phyloP scores from a whole-genome alignment of 2,888 invertebrate genomes.

The Drosophila neonasuta region DNA sequence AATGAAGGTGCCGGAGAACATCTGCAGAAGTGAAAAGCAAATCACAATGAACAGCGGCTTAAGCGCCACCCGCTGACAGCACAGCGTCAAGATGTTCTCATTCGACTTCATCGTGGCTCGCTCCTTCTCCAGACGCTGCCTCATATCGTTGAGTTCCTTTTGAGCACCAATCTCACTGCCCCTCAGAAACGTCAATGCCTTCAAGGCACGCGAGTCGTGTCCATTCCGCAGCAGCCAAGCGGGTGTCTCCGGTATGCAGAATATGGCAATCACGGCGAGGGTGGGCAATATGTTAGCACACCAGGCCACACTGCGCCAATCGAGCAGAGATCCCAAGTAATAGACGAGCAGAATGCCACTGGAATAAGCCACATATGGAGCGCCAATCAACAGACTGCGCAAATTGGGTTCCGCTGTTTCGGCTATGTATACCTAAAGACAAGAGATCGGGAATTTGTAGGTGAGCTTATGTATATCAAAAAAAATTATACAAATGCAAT shows the following conservation, averaged over 20 bases:
- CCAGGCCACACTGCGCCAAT: conserved; percentile 88
- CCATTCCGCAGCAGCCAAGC: conserved; percentile 88
- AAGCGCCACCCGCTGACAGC: conserved; percentile 85
- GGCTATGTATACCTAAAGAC: conserved; percentile 87
- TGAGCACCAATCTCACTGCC: conserved; percentile 85
- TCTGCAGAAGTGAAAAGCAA: conserved; percentile 88
- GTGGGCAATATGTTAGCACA: conserved; percentile 85
- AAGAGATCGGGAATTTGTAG: neutral
- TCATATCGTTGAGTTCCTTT: conserved; percentile 85
- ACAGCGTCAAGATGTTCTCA: conserved; percentile 84
- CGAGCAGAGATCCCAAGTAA: conserved; percentile 86
- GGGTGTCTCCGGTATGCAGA: conserved; percentile 88
- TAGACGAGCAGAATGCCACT: conserved; percentile 89
- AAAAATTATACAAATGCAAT: neutral
- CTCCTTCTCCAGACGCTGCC: conserved; percentile 85
- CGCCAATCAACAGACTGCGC: conserved; percentile 87
- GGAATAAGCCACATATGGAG: conserved; percentile 89
- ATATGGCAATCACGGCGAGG: conserved; percentile 85
- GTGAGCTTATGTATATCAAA: neutral
- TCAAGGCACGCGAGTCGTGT: conserved; percentile 83
- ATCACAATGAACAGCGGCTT: conserved; percentile 89
- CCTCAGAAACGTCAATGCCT: conserved; percentile 85
- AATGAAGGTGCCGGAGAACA: conserved; percentile 89
- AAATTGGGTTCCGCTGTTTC: conserved; percentile 89
- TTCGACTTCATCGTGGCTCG: conserved; percentile 79